A percentile compares a stretch with the other conserved stretches of the same genome.
phyloP scores from a whole-genome alignment of 2,797 vertebrate species.

The Sebastes oblongus region DNA sequence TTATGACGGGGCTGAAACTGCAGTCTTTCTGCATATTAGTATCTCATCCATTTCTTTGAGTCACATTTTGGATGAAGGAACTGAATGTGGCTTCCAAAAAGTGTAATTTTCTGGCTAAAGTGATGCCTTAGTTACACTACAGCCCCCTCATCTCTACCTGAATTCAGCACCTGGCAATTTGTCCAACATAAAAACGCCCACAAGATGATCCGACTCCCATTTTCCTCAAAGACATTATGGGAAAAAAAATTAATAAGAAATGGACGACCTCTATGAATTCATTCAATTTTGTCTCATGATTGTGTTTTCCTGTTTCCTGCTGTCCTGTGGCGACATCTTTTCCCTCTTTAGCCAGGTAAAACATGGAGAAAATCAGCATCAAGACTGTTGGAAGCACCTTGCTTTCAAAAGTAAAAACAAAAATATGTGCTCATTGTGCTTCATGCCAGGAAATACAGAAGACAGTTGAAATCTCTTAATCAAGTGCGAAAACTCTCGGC shows the following conservation, averaged over 20 bases:
- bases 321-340: background rate
- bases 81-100: background rate
- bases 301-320: background rate
- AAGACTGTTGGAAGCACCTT: background rate
- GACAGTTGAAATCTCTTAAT: slow-evolving; percentile 12
- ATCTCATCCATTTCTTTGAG: background rate
- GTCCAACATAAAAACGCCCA: background rate
- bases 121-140: background rate
- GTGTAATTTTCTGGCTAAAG: background rate
- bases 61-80: background rate
- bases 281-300: background rate
- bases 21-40: background rate
- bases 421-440: background rate
- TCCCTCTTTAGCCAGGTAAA: background rate
- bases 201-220: background rate
- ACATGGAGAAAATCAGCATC: background rate
- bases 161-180: slow-evolving; percentile 14
- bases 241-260: background rate
- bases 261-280: background rate
- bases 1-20: background rate
- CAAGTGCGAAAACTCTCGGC: slow-evolving; percentile 36
- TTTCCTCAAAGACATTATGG: background rate
- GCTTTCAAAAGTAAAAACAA: background rate
- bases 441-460: slow-evolving; percentile 9
- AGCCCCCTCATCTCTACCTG: background rate